A percentile compares a stretch with the other conserved stretches of the same genome.
Evolutionary conservation across 1,140 invertebrate species (phyloP).

Genomic region (Diachasmimorpha longicaudata): DNA sequence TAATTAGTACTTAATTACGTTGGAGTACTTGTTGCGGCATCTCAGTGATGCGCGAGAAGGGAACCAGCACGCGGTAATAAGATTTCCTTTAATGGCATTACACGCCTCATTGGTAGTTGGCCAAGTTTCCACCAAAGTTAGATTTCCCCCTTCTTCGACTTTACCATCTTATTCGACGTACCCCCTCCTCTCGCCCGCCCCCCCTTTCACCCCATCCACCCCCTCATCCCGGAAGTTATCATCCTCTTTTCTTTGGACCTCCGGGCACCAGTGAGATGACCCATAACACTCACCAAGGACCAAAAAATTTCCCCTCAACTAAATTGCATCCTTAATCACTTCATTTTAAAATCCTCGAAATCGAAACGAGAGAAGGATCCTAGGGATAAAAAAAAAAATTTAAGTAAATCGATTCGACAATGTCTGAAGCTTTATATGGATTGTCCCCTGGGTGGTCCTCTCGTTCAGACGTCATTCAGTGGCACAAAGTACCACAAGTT

Average conservation of each 20-base stretch:
- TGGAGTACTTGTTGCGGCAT: constrained; percentile 55
- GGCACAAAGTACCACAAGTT: constrained; percentile 30
- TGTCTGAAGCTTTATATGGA: constrained; percentile 47
- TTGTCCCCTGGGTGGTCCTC: constrained; percentile 59
- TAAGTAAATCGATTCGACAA: constrained; percentile 3
- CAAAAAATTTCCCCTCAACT: background rate
- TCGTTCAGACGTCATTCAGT: constrained; percentile 44
- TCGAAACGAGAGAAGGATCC: background rate
- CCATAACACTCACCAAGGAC: background rate
- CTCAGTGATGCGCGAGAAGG: constrained; percentile 35
- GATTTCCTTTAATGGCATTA: constrained; percentile 63
- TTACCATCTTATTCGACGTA: background rate
- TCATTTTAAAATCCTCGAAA: constrained; percentile 2
- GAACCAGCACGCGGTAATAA: constrained; percentile 55
- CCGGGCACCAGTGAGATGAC: constrained; percentile 29
- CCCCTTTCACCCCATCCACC: background rate
- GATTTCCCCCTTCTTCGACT: background rate
- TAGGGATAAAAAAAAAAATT: constrained; percentile 20
- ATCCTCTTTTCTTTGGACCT: constrained; percentile 42
- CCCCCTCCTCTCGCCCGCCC: background rate
- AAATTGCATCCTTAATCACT: constrained; percentile 9
- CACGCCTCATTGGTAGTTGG: constrained; percentile 63
- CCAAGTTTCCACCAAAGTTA: background rate
- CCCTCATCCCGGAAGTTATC: constrained; percentile 42
- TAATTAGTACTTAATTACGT: constrained; percentile 56